These are phyloP conservation scores for Forbesichthys agassizii DNA, from an alignment of 2,113 vertebrate genomes.

Conservation along the genomic window DNA sequence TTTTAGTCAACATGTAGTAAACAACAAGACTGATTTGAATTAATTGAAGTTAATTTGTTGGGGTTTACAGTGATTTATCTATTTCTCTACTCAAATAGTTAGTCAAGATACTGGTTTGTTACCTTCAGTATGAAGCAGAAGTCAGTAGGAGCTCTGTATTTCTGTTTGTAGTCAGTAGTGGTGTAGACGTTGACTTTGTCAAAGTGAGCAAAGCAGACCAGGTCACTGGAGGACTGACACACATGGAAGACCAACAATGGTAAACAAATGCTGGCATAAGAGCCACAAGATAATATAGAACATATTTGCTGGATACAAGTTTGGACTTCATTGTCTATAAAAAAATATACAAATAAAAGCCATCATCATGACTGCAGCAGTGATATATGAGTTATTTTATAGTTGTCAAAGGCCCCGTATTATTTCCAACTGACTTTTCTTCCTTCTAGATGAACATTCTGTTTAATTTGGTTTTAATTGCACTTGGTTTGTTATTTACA, in stretches of 20 bases:
- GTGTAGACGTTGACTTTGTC: slow-evolving; percentile 90
- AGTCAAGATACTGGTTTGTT: slow-evolving; percentile 15
- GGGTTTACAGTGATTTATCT: not conserved
- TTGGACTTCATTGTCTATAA: not conserved
- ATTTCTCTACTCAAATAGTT: not conserved
- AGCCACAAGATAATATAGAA: not conserved
- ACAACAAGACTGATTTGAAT: too few relatives aligned
- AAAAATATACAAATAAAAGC: too few relatives aligned
- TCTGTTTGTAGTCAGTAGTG: slow-evolving; percentile 82
- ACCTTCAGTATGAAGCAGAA: slow-evolving; percentile 96
- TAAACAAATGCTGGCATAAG: not conserved
- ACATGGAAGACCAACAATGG: not conserved
- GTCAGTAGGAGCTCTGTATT: slow-evolving; percentile 90
- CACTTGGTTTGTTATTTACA: too few relatives aligned
- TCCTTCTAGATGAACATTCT: too few relatives aligned
- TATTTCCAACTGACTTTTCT: too few relatives aligned
- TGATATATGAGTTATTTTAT: too few relatives aligned
- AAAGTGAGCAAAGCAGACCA: slow-evolving; percentile 89
- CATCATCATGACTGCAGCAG: too few relatives aligned
- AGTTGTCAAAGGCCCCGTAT: too few relatives aligned
- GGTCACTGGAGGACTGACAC: slow-evolving; percentile 85
- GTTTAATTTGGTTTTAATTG: too few relatives aligned
- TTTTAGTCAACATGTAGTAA: too few relatives aligned
- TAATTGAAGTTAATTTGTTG: not conserved
- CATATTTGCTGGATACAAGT: not conserved